phyloP scores from a whole-genome alignment of 2,888 invertebrate genomes.

The Sympetrum striolatum region DNA sequence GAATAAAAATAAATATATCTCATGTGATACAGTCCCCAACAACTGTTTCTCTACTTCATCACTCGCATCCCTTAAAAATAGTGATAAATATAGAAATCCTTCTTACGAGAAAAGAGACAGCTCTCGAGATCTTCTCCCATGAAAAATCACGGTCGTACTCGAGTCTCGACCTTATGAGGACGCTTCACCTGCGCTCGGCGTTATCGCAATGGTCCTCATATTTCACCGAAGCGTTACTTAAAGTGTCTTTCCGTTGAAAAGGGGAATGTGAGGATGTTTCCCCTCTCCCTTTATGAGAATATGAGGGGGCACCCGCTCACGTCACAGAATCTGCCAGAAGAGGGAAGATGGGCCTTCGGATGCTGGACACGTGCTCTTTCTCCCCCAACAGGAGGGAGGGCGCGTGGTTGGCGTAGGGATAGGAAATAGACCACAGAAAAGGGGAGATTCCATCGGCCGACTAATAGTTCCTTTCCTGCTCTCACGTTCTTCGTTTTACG shows the following conservation, averaged over 20 bases:
- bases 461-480: constrained; percentile 24
- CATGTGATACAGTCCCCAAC: no score
- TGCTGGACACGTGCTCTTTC: constrained; percentile 31
- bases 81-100: no score
- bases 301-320: background rate
- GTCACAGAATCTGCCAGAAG: background rate
- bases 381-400: background rate
- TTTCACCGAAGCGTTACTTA: background rate
- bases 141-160: background rate
- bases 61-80: no score
- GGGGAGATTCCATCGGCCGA: background rate
- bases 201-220: background rate
- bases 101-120: no score
- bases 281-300: background rate
- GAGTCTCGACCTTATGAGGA: background rate
- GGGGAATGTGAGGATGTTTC: background rate
- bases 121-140: background rate
- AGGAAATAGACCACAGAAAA: background rate
- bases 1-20: no score
- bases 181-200: background rate
- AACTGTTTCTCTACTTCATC: no score
- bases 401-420: background rate
- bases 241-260: background rate
- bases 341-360: background rate
- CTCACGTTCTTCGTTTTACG: background rate